These are phyloP conservation scores for Bufotes viridis DNA, from an alignment of 2,797 vertebrate species.

Conservation along the genomic window DNA sequence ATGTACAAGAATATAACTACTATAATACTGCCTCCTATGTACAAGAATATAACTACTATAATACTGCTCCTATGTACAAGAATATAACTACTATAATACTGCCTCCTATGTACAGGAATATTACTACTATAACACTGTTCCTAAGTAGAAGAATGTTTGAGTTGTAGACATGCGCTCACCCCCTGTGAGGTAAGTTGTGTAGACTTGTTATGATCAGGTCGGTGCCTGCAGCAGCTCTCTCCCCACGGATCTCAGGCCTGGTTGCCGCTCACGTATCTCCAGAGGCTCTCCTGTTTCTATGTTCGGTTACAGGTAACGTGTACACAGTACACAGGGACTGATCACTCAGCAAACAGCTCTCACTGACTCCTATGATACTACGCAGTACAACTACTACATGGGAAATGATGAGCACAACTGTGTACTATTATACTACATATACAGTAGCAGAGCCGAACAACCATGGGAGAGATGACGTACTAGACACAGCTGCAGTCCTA, in stretches of 20 bases:
- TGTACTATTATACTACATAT: no score
- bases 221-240: no score
- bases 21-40: background rate
- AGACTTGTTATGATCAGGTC: no score
- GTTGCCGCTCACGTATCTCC: background rate
- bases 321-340: background rate
- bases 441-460: background rate
- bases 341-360: constrained; percentile 8
- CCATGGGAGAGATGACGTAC: background rate
- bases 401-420: no score
- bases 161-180: no score
- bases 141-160: no score
- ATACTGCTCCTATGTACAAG: background rate
- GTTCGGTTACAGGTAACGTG: background rate
- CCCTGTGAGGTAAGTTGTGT: background rate
- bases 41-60: no score
- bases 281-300: background rate
- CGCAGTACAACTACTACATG: no score
- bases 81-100: constrained; percentile 11
- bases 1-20: no score
- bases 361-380: background rate
- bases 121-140: background rate
- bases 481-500: background rate
- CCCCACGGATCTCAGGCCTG: no score
- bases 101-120: constrained; percentile 1